phyloP scores from a whole-genome alignment of 1,140 invertebrate species.

The Araneus ventricosus region DNA sequence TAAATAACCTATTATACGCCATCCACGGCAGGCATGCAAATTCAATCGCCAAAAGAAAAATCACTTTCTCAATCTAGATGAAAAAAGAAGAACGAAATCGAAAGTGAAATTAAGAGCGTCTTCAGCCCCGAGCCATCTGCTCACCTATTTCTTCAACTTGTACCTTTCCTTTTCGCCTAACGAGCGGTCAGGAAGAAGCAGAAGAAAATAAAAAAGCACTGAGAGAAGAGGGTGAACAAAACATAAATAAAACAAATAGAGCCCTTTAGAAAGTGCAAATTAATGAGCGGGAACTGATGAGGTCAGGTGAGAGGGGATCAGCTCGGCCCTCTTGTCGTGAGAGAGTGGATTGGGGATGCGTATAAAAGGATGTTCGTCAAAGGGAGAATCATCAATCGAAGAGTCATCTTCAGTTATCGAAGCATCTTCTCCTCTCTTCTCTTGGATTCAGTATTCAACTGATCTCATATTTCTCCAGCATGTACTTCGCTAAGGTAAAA shows the following conservation, averaged over 20 bases:
- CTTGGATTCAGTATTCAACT: no score
- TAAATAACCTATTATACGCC: constrained; percentile 9
- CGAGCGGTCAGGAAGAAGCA: background rate
- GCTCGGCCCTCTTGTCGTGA: background rate
- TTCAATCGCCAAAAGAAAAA: constrained; percentile 3
- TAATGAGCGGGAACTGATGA: constrained; percentile 9
- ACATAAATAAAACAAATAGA: background rate
- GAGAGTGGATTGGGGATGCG: background rate
- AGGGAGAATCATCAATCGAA: background rate
- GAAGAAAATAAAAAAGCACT: background rate
- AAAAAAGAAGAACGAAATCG: constrained; percentile 15
- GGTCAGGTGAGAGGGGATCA: constrained; percentile 28
- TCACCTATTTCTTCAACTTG: background rate
- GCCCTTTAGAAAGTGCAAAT: constrained; percentile 11
- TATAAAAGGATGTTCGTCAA: background rate
- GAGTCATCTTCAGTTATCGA: background rate
- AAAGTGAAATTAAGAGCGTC: constrained; percentile 37
- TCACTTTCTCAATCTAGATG: background rate
- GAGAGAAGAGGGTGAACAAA: no score
- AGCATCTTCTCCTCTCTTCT: background rate
- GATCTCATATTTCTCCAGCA: background rate
- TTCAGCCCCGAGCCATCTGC: background rate
- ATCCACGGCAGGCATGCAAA: background rate
- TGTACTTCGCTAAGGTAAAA: constrained; percentile 15
- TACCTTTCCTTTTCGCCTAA: background rate